A percentile compares a stretch with the other conserved stretches of the same genome.
phyloP scores from a whole-genome alignment of 2,113 vertebrate species.

The Gymnorhina tibicen region DNA sequence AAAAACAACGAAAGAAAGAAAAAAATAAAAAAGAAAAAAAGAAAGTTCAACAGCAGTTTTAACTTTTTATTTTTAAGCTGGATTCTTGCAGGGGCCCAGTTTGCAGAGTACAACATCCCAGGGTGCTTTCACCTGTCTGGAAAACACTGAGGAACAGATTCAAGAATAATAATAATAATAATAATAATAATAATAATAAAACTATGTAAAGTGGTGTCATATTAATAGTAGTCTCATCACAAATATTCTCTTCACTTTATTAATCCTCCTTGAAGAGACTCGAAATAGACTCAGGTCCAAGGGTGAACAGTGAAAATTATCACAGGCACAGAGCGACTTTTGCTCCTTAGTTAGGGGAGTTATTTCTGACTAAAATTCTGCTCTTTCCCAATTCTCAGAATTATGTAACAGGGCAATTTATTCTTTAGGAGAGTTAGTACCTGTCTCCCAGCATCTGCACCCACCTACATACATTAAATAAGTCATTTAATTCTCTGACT shows the following conservation, averaged over 20 bases:
- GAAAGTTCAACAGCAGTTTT: not conserved
- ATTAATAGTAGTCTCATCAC: not conserved
- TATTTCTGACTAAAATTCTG: not conserved
- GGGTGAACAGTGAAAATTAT: not conserved
- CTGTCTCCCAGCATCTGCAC: not conserved
- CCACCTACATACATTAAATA: not conserved
- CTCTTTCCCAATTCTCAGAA: not conserved
- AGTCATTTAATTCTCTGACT: not conserved
- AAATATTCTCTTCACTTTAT: not conserved
- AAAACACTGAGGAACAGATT: not conserved
- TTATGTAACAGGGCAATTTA: not conserved
- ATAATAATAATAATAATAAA: not conserved
- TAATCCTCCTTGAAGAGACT: not conserved
- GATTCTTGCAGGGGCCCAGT: not conserved
- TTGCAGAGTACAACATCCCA: not conserved
- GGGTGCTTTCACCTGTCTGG: not conserved
- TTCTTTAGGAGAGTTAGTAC: not conserved
- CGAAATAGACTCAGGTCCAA: not conserved
- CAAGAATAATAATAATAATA: not conserved
- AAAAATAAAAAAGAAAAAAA: rapidly evolving
- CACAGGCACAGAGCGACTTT: not conserved
- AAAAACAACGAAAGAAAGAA: not conserved
- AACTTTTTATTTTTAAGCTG: not conserved
- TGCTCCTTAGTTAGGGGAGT: not conserved
- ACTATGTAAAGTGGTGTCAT: not conserved